A percentile compares a stretch with the other conserved stretches of the same genome.
Evolutionary conservation across 2,888 invertebrate species (phyloP).

Genomic region (Orchesellides sinensis): DNA sequence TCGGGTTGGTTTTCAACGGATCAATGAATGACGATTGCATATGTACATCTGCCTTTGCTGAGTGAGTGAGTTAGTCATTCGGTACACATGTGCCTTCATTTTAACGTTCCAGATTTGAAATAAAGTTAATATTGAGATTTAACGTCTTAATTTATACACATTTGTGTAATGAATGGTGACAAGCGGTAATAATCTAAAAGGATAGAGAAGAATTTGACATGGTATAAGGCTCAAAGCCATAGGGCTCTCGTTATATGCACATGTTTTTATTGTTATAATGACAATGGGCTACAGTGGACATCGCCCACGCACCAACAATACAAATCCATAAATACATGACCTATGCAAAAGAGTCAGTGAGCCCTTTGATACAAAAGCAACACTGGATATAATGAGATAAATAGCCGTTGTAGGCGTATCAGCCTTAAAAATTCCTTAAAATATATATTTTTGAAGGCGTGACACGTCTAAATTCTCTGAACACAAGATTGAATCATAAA

Average conservation of each 20-base stretch:
- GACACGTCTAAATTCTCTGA: neutral
- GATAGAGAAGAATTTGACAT: neutral
- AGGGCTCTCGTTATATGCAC: too few relatives aligned
- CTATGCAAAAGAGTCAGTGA: conserved; percentile 4
- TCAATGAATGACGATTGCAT: neutral
- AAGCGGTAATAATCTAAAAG: conserved; percentile 37
- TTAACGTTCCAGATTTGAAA: too few relatives aligned
- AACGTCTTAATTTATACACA: conserved; percentile 32
- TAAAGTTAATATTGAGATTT: too few relatives aligned
- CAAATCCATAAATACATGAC: neutral
- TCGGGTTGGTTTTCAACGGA: neutral
- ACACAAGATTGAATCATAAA: neutral
- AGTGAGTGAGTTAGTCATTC: too few relatives aligned
- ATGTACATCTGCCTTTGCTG: too few relatives aligned
- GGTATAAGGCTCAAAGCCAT: neutral
- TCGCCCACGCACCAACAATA: conserved; percentile 20
- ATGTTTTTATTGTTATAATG: too few relatives aligned
- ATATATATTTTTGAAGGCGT: conserved; percentile 4
- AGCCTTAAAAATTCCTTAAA: neutral
- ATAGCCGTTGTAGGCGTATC: neutral
- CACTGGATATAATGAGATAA: neutral
- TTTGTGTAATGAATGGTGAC: conserved; percentile 18
- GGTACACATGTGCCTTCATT: too few relatives aligned
- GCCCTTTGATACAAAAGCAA: too few relatives aligned
- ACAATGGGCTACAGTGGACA: neutral